Evolutionary conservation across 2,888 invertebrate species (phyloP).

Genomic region (Heteromurus nitidus): DNA sequence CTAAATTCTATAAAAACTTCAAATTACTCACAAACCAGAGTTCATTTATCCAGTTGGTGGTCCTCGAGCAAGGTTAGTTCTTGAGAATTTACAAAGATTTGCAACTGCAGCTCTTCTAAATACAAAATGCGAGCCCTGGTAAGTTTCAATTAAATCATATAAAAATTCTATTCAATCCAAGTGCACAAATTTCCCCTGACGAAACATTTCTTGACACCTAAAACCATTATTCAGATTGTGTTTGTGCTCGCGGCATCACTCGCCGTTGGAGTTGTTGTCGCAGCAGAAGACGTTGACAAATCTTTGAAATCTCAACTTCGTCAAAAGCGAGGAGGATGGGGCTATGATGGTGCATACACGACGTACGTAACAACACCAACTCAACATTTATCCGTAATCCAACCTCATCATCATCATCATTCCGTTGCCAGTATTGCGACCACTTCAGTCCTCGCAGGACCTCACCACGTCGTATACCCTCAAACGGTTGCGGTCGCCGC

Average conservation of each 20-base stretch:
- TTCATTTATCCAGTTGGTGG: constrained; percentile 42
- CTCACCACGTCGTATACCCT: constrained; percentile 2
- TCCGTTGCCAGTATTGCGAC: not conserved
- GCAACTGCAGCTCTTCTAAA: not conserved
- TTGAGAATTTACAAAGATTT: constrained; percentile 6
- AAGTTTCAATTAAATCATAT: constrained; percentile 34
- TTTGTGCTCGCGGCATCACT: constrained; percentile 7
- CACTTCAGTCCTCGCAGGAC: not conserved
- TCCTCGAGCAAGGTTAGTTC: constrained; percentile 1
- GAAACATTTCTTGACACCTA: no score
- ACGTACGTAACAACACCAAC: not conserved
- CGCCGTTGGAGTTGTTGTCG: not conserved
- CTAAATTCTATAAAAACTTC: constrained; percentile 47
- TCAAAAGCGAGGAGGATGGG: constrained; percentile 49
- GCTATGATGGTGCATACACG: constrained; percentile 30
- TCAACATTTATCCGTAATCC: not conserved
- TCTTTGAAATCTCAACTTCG: not conserved
- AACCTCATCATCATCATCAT: not conserved
- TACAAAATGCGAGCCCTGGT: constrained; percentile 33
- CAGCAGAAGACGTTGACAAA: constrained; percentile 5
- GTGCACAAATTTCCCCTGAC: not conserved
- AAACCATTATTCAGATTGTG: constrained; percentile 21
- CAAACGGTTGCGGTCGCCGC: not conserved
- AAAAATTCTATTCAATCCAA: no score
- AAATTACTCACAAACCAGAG: not conserved